Base-by-base conservation (phyloP, 2,113 vertebrate species). In the Pristiophorus japonicus region DNA sequence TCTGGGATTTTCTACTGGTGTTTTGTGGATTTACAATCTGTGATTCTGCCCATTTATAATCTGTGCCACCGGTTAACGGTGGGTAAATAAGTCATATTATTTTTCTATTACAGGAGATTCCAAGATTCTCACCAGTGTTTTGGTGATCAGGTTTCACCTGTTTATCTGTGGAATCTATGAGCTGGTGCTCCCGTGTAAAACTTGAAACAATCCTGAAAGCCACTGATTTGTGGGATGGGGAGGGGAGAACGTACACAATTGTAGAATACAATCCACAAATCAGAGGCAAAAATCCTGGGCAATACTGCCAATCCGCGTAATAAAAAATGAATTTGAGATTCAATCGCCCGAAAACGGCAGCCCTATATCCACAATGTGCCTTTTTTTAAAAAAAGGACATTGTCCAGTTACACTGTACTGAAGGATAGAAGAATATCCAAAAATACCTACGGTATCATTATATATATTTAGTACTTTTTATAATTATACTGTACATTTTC, bases 401-500 rank as follows among this genome's bases (percentile, higher is more conserved):
- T 16, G 12, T 20, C 18, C 20, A 65, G 20, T 65, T 93, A 93
- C n/a, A 67, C n/a, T 12, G 30, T 94, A 90, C 55, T 34, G 87
- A 59, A 34, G 30, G 87, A 59, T 16, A 24, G 20, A 94, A 67
- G 2, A 47, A 70, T 70, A 24, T 70, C 65, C 66, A 22, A 70
- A 94, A 70, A 94, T 73, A 94, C 42, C 27, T 27, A 67, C 63
- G 8, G 38, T 24, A 59, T 59, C 47, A 90, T 90, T 90, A 59
- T 90, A 42, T 81, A 90, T 90, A 90, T 90, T 90, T 90, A 90
- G 87, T 27, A 42, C 20, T 42, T 94, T 24, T 42, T 94, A 42
- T 94, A 70, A 94, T 66, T 94, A 94, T 51, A 94, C 93, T 16
- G 6, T 27, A n/a, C 93, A 70, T 94, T 94, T 63, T 94, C 93